Base-by-base conservation (phyloP, 2,797 vertebrate genomes). In the Euthynnus affinis region DNA sequence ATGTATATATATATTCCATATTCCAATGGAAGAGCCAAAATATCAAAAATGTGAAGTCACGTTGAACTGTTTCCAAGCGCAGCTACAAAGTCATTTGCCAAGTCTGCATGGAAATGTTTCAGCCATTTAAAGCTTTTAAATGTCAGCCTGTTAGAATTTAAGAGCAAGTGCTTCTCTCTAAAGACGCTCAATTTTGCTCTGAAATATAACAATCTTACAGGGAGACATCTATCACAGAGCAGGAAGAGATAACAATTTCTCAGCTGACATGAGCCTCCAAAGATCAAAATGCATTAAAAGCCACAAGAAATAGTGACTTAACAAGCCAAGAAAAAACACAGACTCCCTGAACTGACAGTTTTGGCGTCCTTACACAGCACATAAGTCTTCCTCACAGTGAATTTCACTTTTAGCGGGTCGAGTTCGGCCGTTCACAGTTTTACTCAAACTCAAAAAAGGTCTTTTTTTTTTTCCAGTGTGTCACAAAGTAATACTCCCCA, bases 1-100 rank as follows among this genome's bases (percentile, higher is more conserved):
- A n/a, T n/a, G n/a, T n/a, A n/a, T n/a, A 29, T 29, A 74, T 82
- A 76, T 90, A 88, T 87, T 76, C 64, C 63, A 82, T 88, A 85
- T 86, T 89, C 77, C 83, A 83, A n/a, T 62, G 12, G 66, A 84
- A 42, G 69, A 9, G 77, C 83, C 82, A 86, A 85, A 79, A 87
- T 72, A 82, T 71, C 73, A 44, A 84, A 73, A 78, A 65, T 76
- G 60, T 79, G 61, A 82, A 80, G 67, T 84, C 70, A 82, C 8
- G 3, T 10, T 5, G 52, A 76, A 80, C 46, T 48, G 64, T 81
- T 90, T 87, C 67, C 76, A 83, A 29, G 59, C 27, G 64, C 53
- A 23, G 71, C 73, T 69, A 55, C 48, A 60, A 59, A 71, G 13
- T 1, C 6, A 4, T 44, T 40, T 56, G 79, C 71, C 77, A 73